Base-by-base conservation (phyloP, 2,888 invertebrate species). In the Euzophera pinguis region DNA sequence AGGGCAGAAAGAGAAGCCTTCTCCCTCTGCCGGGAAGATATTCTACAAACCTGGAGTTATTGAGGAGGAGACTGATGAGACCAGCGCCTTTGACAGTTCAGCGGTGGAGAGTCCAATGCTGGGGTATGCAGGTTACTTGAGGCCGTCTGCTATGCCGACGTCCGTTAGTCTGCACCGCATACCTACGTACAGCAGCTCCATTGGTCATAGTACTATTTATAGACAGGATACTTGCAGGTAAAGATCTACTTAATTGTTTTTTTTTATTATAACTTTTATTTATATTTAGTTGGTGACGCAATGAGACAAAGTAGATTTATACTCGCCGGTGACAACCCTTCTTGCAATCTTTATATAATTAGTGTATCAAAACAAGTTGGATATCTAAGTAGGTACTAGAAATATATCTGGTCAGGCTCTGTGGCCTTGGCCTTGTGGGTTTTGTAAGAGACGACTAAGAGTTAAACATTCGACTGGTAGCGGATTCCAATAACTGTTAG, bases 141-240 rank as follows among this genome's bases (percentile, higher is more conserved):
- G 78, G 51, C 72, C 84, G 3, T 77, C 83, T 0, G 78, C 79
- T 35, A 77, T 88, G n/a, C 78, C 85, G 9, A 80, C 83, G 0
- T 78, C 85, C 0, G 75, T 81, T 54, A 92, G 92, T 58, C 84
- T 92, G 2, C 91, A 92, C 53, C 84, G 92, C 56, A 90, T 92
- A 72, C 92, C 91, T 9, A 92, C 92, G 0, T 92, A 92, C 52
- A 91, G 91, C 75, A 92, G 92, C 65, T 92, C 92, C 7, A 92
- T 92, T 62, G 91, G 91, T 39, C 90, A 90, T 43, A 91, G 92
- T 53, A 91, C 92, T 38, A 68, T 89, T 1, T 90, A 89, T 58
- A 80, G 92, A 34, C 91, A 89, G 62, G 92, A 92, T 61, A 91
- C 91, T 56, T 91, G 91, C 81, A 91, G 92, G 92, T 92, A 63